Base-by-base conservation (phyloP, 2,888 invertebrate species). In the Hemistola chrysoprasaria region DNA sequence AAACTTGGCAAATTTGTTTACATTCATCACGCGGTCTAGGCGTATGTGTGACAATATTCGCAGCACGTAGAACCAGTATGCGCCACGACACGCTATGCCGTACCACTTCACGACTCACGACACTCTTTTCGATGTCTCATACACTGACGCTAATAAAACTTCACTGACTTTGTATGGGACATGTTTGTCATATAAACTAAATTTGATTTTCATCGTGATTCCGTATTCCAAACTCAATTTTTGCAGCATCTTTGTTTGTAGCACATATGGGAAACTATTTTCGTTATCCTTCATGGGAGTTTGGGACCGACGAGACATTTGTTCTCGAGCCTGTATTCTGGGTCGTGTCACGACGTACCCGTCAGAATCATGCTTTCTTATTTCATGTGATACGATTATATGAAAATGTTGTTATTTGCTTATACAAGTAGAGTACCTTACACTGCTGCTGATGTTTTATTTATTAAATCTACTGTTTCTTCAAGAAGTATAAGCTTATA, bases 1-100 rank as follows among this genome's bases (percentile, higher is more conserved):
- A 84, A 79, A 82, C 73, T 80, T 81, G 69, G 71, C 70, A 78
- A 87, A 83, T 84, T 79, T 84, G 82, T 80, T 85, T 84, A 81
- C 81, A 78, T 78, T 80, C 69, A 75, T 77, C 67, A 73, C 65
- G 63, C 54, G 51, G 59, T 59, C 47, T 62, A 59, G 36, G 56
- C 61, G 59, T 67, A 68, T 60, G 60, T 67, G 68, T 67, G 60
- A 65, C 60, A 57, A 70, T 78, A 84, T 84, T 83, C 85, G 59
- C 67, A 59, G 74, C 86, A 85, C 85, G 85, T 85, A 84, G 78
- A n/a, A n/a, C 71, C 69, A 70, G 65, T 63, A 59, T 59, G 62
- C 62, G 68, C 62, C 62, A 66, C 64, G 64, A 38, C 28, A 27
- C 38, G 16, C 16, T 4, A 4, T 16, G 16, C 16, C 16, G 4